Base-by-base conservation (phyloP, 2,113 vertebrate species). In the Cephalopholis sonnerati region DNA sequence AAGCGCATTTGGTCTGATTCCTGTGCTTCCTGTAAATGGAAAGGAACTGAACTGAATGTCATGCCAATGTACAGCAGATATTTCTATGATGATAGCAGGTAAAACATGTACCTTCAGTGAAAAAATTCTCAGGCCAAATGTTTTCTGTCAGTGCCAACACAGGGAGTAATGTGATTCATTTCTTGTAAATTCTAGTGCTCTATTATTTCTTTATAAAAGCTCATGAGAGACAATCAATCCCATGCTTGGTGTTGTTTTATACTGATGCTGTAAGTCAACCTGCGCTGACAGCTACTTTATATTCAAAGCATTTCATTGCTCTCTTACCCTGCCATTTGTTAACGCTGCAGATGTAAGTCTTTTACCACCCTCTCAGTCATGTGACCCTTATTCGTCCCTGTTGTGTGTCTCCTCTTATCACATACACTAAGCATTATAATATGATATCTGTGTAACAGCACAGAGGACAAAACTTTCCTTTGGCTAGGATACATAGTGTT, bases 251-350 rank as follows among this genome's bases (percentile, higher is more conserved):
- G 50, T 2, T 44, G 15, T 64, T 51, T 20, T 24, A 53, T 57
- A 58, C 39, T 27, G 17, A 7, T 44, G 11, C 18, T 46, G 5
- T n/a, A 12, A 62, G 27, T 39, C 20, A 65, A 54, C 48, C 17
- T 0, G 12, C 39, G 2, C 18, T 29, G 54, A 25, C 53, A 10
- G 15, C 18, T 20, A 0, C 25, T 25, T 48, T 2, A n/a, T 57
- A 70, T 57, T 63, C 22, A 69, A 16, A 69, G 25, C 22, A 10
- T 55, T 48, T 11, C 15, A 27, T 82, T 39, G 29, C 65, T 62
- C 69, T 25, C 24, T 12, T 62, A 81, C 46, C 17, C 29, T 24
- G 12, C 20, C 15, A 32, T 57, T 57, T 11, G 4, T 11, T 36
- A 44, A 61, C n/a, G 61, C 61, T 25, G n/a, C 24, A 50, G 4